Evolutionary conservation across 2,797 vertebrate species (phyloP), one percentile per base, ranked within the genome.

Genomic region (Molossus alvarezi): DNA sequence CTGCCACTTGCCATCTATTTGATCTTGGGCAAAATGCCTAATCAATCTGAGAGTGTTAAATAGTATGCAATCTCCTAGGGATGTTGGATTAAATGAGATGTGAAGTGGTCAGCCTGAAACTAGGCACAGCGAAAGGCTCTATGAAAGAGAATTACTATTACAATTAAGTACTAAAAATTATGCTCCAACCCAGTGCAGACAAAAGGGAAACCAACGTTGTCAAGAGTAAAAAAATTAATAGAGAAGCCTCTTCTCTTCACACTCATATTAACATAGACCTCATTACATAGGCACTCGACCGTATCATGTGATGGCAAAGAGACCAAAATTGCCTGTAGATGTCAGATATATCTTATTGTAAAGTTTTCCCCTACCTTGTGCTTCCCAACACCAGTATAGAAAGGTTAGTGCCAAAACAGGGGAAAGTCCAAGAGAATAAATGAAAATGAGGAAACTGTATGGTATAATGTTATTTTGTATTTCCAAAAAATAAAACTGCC

Each of bases 141-240:
- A 51, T 51, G 55, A 77, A 95, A 87, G 33, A 87, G 41, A 92
- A 60, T 29, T 57, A 60, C 12, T 94, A 64, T 41, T 41, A 77
- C 1, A 67, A 41, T 67, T 64, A 82, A 82, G 41, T 51, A 92
- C 86, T 90, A 85, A 92, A 80, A 86, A 67, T 77, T n/a, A 73
- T 15, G 48, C 18, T 37, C 25, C 21, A 48, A 64, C 10, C 9
- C 10, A 55, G n/a, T 17, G 3, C 27, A 86, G 48, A 88, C 51
- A 57, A 48, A 75, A 88, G 29, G 25, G 45, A 80, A 18, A 76
- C 55, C 29, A 57, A 71, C 45, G 69, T 12, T 81, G 33, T 57
- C 84, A 75, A 48, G 8, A 55, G 71, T 45, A 76, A 48, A 37
- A 76, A 93, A 88, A 82, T 67, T 62, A 85, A 41, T 62, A 53